Conservation (phyloP, 2,797 vertebrate species). For the Spheniscus humboldti region DNA sequence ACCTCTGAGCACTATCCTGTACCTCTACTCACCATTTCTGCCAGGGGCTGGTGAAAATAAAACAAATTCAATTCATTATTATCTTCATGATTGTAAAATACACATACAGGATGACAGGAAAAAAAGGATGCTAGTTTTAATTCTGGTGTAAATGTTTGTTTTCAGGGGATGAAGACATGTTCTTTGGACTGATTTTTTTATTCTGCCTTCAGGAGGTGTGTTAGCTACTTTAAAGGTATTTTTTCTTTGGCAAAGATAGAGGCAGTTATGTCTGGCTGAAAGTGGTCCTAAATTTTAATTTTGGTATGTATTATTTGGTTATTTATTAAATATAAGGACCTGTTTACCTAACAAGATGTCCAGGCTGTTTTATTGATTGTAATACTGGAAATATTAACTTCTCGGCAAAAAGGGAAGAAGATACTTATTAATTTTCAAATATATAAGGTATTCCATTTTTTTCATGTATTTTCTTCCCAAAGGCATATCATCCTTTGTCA, state of each 20-base stretch:
- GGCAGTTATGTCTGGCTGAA: background rate
- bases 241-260: background rate
- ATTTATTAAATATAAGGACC: background rate
- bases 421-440: background rate
- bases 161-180: background rate
- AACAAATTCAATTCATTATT: background rate
- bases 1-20: background rate
- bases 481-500: accelerated
- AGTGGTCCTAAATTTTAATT: background rate
- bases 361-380: background rate
- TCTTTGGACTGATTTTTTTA: background rate
- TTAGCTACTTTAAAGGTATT: background rate
- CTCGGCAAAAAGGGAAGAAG: background rate
- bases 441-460: background rate
- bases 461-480: background rate
- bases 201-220: background rate
- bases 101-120: background rate
- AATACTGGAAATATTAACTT: background rate
- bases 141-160: background rate
- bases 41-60: background rate
- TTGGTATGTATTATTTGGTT: background rate
- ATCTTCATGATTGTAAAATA: background rate
- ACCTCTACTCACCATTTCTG: background rate
- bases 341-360: background rate
- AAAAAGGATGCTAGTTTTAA: background rate